Evolutionary conservation across 2,888 invertebrate species (phyloP).

Genomic region (Choreutis nemorana): DNA sequence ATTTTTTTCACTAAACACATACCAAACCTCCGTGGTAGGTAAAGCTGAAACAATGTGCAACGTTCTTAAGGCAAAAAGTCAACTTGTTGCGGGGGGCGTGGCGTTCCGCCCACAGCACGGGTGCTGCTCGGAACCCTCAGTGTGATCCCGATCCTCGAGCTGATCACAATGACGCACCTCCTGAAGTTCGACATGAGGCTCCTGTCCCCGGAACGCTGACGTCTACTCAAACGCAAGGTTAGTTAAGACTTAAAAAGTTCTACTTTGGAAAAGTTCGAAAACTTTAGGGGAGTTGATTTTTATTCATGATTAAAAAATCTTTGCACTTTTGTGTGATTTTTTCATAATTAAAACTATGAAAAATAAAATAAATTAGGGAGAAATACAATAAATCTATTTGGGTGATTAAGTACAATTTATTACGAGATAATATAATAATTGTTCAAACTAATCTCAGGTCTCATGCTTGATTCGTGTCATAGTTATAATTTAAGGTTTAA

Average conservation of each 20-base stretch:
- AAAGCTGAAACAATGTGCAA: background rate
- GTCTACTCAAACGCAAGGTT: conserved; percentile 60
- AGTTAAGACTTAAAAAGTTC: conserved; percentile 1
- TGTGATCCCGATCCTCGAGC: conserved; percentile 13
- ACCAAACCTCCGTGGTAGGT: no score
- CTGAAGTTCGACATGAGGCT: conserved; percentile 56
- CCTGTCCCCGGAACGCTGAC: conserved; percentile 64
- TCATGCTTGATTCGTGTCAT: no score
- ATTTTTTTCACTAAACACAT: no score
- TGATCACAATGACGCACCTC: conserved; percentile 36
- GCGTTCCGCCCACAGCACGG: conserved; percentile 21
- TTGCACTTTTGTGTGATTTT: no score
- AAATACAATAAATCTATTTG: no score
- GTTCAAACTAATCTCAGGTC: no score
- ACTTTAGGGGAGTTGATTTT: conserved; percentile 5
- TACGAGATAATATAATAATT: no score
- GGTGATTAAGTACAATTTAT: no score
- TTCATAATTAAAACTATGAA: no score
- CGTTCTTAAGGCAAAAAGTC: conserved; percentile 9
- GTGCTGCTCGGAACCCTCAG: conserved; percentile 11
- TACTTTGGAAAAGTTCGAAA: conserved; percentile 2
- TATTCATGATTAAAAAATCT: conserved; percentile 6
- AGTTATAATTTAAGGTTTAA: no score
- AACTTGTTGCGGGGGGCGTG: conserved; percentile 55
- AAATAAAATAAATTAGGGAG: no score